A percentile compares a stretch with the other conserved stretches of the same genome.
Conservation (phyloP, 2,888 invertebrate genomes). For the Drosophila heteroneura region DNA sequence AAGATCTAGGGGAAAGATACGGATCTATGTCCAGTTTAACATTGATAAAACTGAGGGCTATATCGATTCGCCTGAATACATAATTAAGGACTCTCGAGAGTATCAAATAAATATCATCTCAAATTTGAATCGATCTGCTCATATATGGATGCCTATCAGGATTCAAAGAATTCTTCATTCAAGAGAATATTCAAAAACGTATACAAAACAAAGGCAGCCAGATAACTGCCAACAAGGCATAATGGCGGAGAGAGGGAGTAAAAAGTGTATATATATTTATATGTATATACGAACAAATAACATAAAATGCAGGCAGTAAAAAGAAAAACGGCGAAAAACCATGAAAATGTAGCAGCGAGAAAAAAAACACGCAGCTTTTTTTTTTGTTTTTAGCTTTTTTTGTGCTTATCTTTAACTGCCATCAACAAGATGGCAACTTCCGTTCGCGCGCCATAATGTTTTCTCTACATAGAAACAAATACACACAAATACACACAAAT, state of each 20-base stretch:
- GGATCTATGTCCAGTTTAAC: not conserved
- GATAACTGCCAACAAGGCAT: constrained; percentile 64
- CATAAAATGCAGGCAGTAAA: constrained; percentile 73
- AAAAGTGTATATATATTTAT: constrained; percentile 25
- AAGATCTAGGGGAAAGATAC: too few relatives aligned
- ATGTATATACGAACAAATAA: constrained; percentile 58
- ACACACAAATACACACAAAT: constrained; percentile 51
- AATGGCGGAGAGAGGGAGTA: constrained; percentile 10
- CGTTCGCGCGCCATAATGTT: constrained; percentile 85
- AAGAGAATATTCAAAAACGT: not conserved
- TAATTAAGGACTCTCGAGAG: accelerated
- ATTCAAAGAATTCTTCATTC: not conserved
- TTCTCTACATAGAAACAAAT: constrained; percentile 69
- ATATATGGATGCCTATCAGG: not conserved
- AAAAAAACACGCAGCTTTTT: constrained; percentile 52
- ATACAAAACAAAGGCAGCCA: constrained; percentile 41
- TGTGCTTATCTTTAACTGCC: constrained; percentile 84
- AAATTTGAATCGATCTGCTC: not conserved
- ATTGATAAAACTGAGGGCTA: not conserved
- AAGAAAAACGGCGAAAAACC: constrained; percentile 66
- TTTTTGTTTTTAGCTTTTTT: constrained; percentile 33
- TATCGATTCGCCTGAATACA: accelerated
- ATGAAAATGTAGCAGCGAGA: constrained; percentile 63
- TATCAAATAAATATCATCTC: not conserved
- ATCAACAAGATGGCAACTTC: constrained; percentile 86